phyloP scores from a whole-genome alignment of 1,140 invertebrate genomes.

The Ips typographus region DNA sequence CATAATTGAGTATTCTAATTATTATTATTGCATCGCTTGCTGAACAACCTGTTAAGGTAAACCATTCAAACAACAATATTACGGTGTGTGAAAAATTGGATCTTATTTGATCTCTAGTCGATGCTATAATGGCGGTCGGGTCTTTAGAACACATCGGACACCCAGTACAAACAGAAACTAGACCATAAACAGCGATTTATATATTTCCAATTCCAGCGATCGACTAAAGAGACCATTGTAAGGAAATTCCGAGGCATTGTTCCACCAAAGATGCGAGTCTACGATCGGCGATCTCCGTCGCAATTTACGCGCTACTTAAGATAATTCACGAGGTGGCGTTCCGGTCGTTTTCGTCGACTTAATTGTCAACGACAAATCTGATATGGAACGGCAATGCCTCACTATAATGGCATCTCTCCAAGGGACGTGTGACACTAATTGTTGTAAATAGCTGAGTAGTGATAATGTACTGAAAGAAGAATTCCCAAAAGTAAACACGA shows the following conservation, averaged over 20 bases:
- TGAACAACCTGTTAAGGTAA: too few relatives aligned
- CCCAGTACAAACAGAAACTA: not conserved
- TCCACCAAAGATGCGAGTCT: constrained; percentile 8
- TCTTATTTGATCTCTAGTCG: too few relatives aligned
- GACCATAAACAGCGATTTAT: not conserved
- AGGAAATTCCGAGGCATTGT: constrained; percentile 14
- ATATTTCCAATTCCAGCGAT: not conserved
- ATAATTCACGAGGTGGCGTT: constrained; percentile 23
- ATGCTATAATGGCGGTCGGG: too few relatives aligned
- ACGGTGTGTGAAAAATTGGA: too few relatives aligned
- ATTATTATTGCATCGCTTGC: too few relatives aligned
- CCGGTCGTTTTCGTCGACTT: constrained; percentile 16
- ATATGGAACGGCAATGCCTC: constrained; percentile 9
- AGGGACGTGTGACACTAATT: constrained; percentile 16
- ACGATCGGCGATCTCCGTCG: constrained; percentile 4
- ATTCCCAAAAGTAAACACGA: too few relatives aligned
- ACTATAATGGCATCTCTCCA: constrained; percentile 16
- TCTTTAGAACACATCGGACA: too few relatives aligned
- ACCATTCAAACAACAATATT: too few relatives aligned
- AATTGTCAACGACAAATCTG: constrained; percentile 21
- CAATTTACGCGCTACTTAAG: constrained; percentile 22
- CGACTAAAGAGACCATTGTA: constrained; percentile 9
- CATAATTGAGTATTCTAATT: too few relatives aligned
- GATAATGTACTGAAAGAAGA: too few relatives aligned
- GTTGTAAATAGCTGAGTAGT: constrained; percentile 7